A percentile compares a stretch with the other conserved stretches of the same genome.
phyloP scores from a whole-genome alignment of 2,888 invertebrate species.

The Eristalis arbustorum region DNA sequence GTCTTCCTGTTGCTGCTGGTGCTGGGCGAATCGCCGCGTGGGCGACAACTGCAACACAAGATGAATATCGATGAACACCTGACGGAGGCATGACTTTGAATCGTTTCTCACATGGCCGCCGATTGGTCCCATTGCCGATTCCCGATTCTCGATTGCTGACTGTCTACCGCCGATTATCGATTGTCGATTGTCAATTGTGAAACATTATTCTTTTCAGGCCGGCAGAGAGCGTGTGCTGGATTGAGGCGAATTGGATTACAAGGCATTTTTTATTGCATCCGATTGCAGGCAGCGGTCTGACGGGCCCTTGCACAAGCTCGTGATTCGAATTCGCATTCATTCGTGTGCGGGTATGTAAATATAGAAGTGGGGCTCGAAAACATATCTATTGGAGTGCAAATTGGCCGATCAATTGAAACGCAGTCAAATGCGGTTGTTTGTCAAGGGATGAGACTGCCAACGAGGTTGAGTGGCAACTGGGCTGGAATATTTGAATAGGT shows the following conservation, averaged over 20 bases:
- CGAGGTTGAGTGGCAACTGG: background rate
- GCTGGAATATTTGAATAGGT: background rate
- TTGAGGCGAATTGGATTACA: background rate
- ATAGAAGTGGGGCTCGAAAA: background rate
- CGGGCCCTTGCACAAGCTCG: background rate
- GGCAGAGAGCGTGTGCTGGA: background rate
- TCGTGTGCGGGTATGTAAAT: background rate
- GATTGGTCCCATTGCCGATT: conserved; percentile 1
- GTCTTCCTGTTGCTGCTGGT: conserved; percentile 54
- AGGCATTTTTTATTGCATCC: background rate
- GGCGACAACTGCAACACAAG: conserved; percentile 49
- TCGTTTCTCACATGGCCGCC: conserved; percentile 29
- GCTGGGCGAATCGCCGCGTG: conserved; percentile 58
- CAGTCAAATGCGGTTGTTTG: background rate
- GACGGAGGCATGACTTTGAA: conserved; percentile 57
- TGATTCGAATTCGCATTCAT: background rate
- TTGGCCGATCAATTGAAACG: background rate
- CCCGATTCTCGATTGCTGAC: background rate
- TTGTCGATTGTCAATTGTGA: background rate
- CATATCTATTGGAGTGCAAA: background rate
- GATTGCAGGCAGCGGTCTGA: background rate
- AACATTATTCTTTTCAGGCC: background rate
- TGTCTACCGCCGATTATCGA: background rate
- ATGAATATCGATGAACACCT: conserved; percentile 67
- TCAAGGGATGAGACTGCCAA: background rate